Base-by-base conservation (phyloP, 2,113 vertebrate species). In the Tetrao urogallus region DNA sequence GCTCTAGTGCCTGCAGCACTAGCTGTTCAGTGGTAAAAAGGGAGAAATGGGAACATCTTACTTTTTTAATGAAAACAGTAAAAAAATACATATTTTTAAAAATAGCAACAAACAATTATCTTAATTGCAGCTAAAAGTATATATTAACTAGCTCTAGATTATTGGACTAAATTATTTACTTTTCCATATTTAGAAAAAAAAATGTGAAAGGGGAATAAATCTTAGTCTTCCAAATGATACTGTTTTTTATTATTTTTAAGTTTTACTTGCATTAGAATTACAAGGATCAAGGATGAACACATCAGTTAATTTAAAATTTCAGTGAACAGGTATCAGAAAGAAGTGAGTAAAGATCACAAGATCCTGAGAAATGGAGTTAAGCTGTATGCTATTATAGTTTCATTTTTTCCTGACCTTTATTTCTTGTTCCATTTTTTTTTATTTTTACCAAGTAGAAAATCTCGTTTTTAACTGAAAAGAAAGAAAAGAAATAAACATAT, bases 61-160 rank as follows among this genome's bases (percentile, higher is more conserved):
- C 15, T 40, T 58, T 58, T 58, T 34, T 8, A 21, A 38, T 20
- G 11, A 16, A 42, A 43, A 67, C 16, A 3, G 6, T 40, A 88
- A 63, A 15, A 0, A 88, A 58, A 11, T 0, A 0, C 27, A 10
- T 22, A 9, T 22, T 89, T 84, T 61, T 1, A 5, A 52, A 70
- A 74, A 43, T 14, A 28, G 0, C 28, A 88, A 56, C 6, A 80
- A 73, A 22, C 3, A 64, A 30, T 3, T 30, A 19, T 19, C 24
- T 0, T 5, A 77, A 80, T 27, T 3, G 40, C 4, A 57, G 4
- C 0, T 34, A 71, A 30, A 87, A 52, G 13, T 42, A 77, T 47
- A 43, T 73, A 57, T 12, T 70, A 24, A 5, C n/a, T 8, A 3
- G 3, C 73, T 27, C 76, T 60, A 61, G 32, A 7, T 2, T 58